A percentile compares a stretch with the other conserved stretches of the same genome.
Conservation (phyloP, 2,888 invertebrate genomes). For the Diabrotica balteata region DNA sequence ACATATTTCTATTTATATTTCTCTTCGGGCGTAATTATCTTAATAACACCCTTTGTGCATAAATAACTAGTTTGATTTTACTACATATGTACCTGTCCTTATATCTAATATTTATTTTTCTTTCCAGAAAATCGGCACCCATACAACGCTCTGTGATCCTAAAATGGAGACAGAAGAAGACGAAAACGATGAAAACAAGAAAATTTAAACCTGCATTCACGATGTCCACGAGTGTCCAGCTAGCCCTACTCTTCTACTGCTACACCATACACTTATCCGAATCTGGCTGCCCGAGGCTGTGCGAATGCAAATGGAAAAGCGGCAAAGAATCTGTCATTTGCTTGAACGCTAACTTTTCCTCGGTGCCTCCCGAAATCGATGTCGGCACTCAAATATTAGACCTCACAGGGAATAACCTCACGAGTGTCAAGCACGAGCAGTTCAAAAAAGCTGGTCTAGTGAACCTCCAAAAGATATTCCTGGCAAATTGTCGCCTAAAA, state of each 20-base stretch:
- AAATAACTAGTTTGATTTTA: neutral
- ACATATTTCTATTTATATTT: no score
- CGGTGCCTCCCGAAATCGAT: slow-evolving; percentile 77
- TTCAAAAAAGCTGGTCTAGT: slow-evolving; percentile 78
- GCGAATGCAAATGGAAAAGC: slow-evolving; percentile 89
- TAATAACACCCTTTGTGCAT: neutral
- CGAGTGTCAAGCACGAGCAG: slow-evolving; percentile 72
- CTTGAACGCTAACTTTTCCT: slow-evolving; percentile 75
- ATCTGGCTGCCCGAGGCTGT: slow-evolving; percentile 76
- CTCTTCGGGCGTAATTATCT: no score
- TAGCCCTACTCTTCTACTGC: slow-evolving; percentile 50
- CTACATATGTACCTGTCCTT: no score
- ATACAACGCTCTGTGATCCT: slow-evolving; percentile 4
- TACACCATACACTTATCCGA: slow-evolving; percentile 59
- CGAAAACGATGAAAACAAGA: slow-evolving; percentile 39
- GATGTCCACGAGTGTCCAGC: slow-evolving; percentile 39
- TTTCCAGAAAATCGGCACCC: slow-evolving; percentile 13
- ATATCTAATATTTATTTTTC: neutral
- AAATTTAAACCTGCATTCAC: slow-evolving; percentile 40
- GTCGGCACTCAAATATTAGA: slow-evolving; percentile 82
- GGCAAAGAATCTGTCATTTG: slow-evolving; percentile 87
- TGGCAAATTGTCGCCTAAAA: slow-evolving; percentile 74
- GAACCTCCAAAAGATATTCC: slow-evolving; percentile 81
- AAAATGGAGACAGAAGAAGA: slow-evolving; percentile 45
- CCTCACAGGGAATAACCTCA: slow-evolving; percentile 76